Evolutionary conservation across 2,888 invertebrate genomes (phyloP).

Genomic region (Lordiphosa fenestrarum): DNA sequence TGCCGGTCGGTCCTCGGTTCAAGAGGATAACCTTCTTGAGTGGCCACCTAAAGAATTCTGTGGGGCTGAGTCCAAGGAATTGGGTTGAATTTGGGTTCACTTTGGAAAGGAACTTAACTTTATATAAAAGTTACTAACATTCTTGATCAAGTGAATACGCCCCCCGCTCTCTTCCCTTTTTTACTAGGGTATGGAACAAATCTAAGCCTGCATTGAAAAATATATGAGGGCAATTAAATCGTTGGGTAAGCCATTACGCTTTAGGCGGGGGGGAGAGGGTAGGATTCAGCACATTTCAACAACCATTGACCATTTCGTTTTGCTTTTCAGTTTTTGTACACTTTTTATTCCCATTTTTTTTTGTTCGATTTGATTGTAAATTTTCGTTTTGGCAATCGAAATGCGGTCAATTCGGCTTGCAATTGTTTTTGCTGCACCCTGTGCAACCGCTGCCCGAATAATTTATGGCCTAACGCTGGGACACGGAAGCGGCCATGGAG

Average conservation of each 20-base stretch:
- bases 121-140: too few relatives aligned
- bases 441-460: slow-evolving; percentile 30
- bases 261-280: not conserved
- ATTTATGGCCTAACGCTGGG: slow-evolving; percentile 60
- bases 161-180: too few relatives aligned
- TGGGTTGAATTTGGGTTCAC: too few relatives aligned
- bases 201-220: slow-evolving; percentile 27
- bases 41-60: too few relatives aligned
- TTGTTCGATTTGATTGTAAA: not conserved
- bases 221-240: slow-evolving; percentile 40
- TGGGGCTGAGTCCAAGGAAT: too few relatives aligned
- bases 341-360: not conserved
- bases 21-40: too few relatives aligned
- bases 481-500: slow-evolving; percentile 16
- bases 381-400: slow-evolving; percentile 19
- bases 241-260: slow-evolving; percentile 12
- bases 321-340: slow-evolving; percentile 3
- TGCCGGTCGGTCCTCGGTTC: too few relatives aligned
- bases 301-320: slow-evolving; percentile 28
- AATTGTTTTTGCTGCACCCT: slow-evolving; percentile 48
- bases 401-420: slow-evolving; percentile 62
- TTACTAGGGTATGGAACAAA: slow-evolving; percentile 3
- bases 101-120: too few relatives aligned
- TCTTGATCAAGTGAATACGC: too few relatives aligned
- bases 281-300: not conserved